Conservation (phyloP, 1,140 invertebrate genomes). For the Mylabris phalerata region DNA sequence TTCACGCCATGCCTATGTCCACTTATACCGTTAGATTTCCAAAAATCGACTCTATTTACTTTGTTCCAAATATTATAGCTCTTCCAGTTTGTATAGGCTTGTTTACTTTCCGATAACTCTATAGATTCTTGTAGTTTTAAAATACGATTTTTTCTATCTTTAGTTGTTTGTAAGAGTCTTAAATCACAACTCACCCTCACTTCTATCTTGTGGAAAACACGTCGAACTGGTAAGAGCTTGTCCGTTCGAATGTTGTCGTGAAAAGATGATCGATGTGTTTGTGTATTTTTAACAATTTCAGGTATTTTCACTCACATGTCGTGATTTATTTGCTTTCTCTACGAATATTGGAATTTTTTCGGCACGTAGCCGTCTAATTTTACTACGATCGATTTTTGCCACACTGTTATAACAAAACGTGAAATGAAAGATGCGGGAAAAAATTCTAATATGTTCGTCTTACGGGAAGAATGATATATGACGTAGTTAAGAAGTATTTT, state of each 20-base stretch:
- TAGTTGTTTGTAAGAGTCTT: conserved; percentile 18
- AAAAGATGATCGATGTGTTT: conserved; percentile 34
- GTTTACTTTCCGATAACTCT: too few relatives aligned
- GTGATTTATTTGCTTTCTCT: conserved; percentile 25
- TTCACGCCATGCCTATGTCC: too few relatives aligned
- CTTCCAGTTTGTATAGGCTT: too few relatives aligned
- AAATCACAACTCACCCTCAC: conserved; percentile 18
- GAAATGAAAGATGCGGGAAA: too few relatives aligned
- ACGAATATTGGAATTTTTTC: conserved; percentile 23
- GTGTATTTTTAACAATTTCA: conserved; percentile 25
- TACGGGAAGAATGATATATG: too few relatives aligned
- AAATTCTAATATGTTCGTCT: too few relatives aligned
- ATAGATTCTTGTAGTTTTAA: too few relatives aligned
- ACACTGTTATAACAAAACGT: too few relatives aligned
- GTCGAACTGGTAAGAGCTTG: conserved; percentile 8
- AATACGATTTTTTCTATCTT: conserved; percentile 3
- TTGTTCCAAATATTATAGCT: conserved; percentile 6
- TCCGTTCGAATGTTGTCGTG: conserved; percentile 21
- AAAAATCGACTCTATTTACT: neutral
- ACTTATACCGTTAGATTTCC: too few relatives aligned
- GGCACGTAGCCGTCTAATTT: neutral
- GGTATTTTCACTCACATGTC: conserved; percentile 20
- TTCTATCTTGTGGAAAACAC: too few relatives aligned
- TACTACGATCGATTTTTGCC: too few relatives aligned
- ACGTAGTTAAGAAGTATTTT: too few relatives aligned